Conservation (phyloP, 2,888 invertebrate species). For the Galeopsomyia nigrocyanea region DNA sequence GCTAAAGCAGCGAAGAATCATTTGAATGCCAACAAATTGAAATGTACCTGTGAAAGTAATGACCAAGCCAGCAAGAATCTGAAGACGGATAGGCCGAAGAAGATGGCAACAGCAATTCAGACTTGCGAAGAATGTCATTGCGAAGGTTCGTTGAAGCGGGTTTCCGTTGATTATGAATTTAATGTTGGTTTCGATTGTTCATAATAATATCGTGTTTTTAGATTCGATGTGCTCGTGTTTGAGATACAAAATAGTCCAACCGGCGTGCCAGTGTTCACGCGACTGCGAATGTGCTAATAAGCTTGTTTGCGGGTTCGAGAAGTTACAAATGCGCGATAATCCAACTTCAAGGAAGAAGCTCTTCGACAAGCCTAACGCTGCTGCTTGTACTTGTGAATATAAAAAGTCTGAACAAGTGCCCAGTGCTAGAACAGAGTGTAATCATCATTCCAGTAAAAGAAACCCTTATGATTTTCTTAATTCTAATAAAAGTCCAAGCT, state of each 20-base stretch:
- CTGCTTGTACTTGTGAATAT: slow-evolving; percentile 28
- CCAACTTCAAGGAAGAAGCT: slow-evolving; percentile 10
- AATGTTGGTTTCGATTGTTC: not conserved
- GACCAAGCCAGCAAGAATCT: not conserved
- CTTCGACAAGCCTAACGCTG: slow-evolving; percentile 11
- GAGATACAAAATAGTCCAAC: slow-evolving; percentile 3
- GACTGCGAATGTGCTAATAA: slow-evolving; percentile 52
- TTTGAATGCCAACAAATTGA: slow-evolving; percentile 61
- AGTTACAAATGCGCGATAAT: slow-evolving; percentile 31
- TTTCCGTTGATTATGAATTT: not conserved
- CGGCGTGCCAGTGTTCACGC: slow-evolving; percentile 47
- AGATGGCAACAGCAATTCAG: slow-evolving; percentile 10
- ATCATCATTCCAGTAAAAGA: slow-evolving; percentile 9
- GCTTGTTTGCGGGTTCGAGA: slow-evolving; percentile 22
- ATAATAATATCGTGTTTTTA: slow-evolving; percentile 10
- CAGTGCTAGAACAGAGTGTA: slow-evolving; percentile 15
- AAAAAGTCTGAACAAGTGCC: slow-evolving; percentile 31
- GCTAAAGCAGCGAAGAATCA: slow-evolving; percentile 63
- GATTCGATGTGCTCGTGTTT: slow-evolving; percentile 17
- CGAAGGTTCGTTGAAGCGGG: slow-evolving; percentile 22
- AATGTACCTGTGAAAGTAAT: slow-evolving; percentile 45
- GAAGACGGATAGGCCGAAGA: slow-evolving; percentile 10
- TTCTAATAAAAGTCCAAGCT: slow-evolving; percentile 11
- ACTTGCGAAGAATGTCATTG: slow-evolving; percentile 20
- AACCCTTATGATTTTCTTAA: slow-evolving; percentile 23